Evolutionary conservation across 1,140 invertebrate species (phyloP).

Genomic region (Pristionchus pacificus): DNA sequence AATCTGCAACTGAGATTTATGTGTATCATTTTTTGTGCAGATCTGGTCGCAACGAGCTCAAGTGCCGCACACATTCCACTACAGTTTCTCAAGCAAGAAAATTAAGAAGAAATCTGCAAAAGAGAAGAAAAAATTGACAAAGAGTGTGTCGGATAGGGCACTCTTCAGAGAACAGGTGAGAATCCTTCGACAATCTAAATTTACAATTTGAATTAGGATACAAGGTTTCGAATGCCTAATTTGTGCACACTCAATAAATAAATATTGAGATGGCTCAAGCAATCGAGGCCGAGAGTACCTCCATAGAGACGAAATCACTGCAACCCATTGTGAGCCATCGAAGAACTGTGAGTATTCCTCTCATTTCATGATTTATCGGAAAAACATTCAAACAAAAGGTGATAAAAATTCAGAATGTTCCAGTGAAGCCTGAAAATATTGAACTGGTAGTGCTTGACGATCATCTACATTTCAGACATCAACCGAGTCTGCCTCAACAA

Average conservation of each 20-base stretch:
- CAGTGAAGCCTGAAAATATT: no score
- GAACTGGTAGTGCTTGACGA: no score
- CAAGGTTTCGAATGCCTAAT: background rate
- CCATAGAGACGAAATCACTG: background rate
- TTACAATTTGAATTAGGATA: no score
- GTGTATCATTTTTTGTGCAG: no score
- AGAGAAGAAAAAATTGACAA: background rate
- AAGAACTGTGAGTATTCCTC: no score
- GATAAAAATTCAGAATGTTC: no score
- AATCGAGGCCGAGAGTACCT: background rate
- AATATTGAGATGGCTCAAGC: background rate
- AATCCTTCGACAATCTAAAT: no score
- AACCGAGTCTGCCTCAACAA: no score
- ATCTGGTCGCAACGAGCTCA: background rate
- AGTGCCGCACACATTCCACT: background rate
- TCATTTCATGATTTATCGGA: no score
- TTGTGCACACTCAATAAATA: background rate
- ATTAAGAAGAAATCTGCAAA: background rate
- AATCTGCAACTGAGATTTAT: no score
- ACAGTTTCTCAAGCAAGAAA: background rate
- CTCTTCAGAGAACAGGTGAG: background rate
- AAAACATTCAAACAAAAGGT: no score
- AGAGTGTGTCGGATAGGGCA: background rate
- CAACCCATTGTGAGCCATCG: background rate
- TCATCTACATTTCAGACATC: no score